Base-by-base conservation (phyloP, 2,888 invertebrate species). In the Galerucella calmariensis region DNA sequence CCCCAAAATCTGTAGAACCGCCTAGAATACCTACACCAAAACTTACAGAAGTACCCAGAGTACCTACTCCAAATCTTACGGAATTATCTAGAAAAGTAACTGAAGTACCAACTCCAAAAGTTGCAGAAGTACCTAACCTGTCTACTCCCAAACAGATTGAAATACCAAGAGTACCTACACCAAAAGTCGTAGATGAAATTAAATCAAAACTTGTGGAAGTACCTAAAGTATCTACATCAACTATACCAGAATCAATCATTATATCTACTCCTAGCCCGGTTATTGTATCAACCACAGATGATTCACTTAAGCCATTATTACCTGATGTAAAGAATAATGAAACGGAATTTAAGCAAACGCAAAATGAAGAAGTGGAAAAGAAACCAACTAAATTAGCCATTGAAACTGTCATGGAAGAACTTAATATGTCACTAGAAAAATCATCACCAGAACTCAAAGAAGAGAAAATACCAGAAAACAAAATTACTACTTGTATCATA, bases 191-290 rank as follows among this genome's bases (percentile, higher is more conserved):
- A 9, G 35, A 41, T 8, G 35, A 41, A 41, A 41, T 41, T 41
- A 48, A 48, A 12, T 5, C 48, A 14, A 48, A 48, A 14, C 12
- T 48, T 48, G 48, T 14, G 4, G 53, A 53, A 14, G 16, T 53
- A 53, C 53, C 53, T n/a, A 53, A 8, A 53, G 53, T 6, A 10
- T 69, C 75, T 41, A 70, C 67, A 20, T 61, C 71, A 16, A 48
- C 72, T 48, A 62, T 74, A n/a, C 51, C 73, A 10, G 67, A 69
- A 51, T 63, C 67, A n/a, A 24, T 72, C 44, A 83, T 85, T 11
- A 83, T 87, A 11, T 88, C 89, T 1, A 87, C 88, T 2, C 88
- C 88, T 0, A 89, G 88, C 82, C 89, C 89, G 0, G 89, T 89
- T 4, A 89, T 89, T 77, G 88, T 89, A 46, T 69, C 69, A 24